Conservation (phyloP, 2,888 invertebrate species). For the Aradus depressus region DNA sequence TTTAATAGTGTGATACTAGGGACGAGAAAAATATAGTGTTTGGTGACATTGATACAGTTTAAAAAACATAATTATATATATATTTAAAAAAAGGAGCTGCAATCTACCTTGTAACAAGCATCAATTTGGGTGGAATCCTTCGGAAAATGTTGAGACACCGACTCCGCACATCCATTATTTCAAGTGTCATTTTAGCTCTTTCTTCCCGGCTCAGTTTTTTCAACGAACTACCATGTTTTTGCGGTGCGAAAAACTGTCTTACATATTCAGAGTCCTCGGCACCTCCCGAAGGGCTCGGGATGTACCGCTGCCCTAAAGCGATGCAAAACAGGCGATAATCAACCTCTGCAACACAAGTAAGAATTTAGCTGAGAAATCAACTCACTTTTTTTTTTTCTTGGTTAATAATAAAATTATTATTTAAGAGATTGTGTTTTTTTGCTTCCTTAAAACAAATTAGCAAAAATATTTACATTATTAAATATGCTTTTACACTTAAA, state of each 20-base stretch:
- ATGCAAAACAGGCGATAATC: slow-evolving; percentile 37
- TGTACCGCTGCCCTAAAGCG: slow-evolving; percentile 35
- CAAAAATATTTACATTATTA: too few species aligned
- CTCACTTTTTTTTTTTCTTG: too few species aligned
- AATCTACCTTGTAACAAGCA: slow-evolving; percentile 31
- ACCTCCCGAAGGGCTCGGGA: slow-evolving; percentile 28
- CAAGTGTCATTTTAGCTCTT: slow-evolving; percentile 30
- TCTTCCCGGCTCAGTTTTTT: slow-evolving; percentile 32
- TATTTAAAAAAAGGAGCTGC: background rate
- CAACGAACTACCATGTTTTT: slow-evolving; percentile 17
- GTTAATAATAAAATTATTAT: too few species aligned
- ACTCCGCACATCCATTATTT: slow-evolving; percentile 32
- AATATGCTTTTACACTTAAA: too few species aligned
- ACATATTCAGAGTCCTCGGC: slow-evolving; percentile 27
- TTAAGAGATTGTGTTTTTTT: too few species aligned
- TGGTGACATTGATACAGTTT: too few species aligned
- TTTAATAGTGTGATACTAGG: too few species aligned
- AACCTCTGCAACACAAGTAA: slow-evolving; percentile 26
- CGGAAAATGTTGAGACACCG: slow-evolving; percentile 33
- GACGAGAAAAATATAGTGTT: too few species aligned
- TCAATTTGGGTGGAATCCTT: slow-evolving; percentile 33
- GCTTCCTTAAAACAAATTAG: too few species aligned
- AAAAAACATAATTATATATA: background rate
- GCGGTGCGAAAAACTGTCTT: slow-evolving; percentile 28
- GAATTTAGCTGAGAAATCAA: too few species aligned